Conservation (phyloP, 2,113 vertebrate species). For the Poicephalus gulielmi region DNA sequence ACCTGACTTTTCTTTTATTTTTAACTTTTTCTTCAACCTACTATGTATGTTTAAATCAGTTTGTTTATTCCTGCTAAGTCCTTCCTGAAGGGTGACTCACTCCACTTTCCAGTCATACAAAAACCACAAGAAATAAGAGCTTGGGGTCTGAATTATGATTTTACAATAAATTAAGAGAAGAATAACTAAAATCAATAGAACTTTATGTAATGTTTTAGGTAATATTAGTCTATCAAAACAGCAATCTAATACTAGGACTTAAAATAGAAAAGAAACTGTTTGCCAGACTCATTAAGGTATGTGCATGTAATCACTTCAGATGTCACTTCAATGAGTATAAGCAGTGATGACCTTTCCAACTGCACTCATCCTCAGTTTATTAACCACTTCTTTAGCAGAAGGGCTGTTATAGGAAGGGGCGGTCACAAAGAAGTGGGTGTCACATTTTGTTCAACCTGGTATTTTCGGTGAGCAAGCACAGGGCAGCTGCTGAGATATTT, state of each 20-base stretch:
- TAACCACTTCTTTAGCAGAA: neutral
- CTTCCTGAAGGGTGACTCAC: neutral
- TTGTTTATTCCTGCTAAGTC: neutral
- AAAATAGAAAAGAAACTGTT: constrained; percentile 18
- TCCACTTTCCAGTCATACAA: neutral
- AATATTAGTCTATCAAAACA: neutral
- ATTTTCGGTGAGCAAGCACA: neutral
- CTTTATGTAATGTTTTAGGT: neutral
- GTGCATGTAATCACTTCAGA: neutral
- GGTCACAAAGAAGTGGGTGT: neutral
- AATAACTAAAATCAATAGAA: neutral
- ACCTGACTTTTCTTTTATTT: neutral
- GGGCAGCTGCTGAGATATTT: neutral
- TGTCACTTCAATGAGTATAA: neutral
- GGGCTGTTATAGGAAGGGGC: neutral
- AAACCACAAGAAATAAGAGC: neutral
- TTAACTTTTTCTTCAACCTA: neutral
- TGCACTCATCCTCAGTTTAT: neutral
- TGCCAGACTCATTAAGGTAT: neutral
- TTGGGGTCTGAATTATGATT: neutral
- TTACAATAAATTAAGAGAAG: neutral
- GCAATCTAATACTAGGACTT: neutral
- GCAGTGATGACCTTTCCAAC: neutral
- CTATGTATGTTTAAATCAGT: neutral
- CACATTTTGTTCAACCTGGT: neutral